Conservation (phyloP, 2,888 invertebrate species). For the Arge pagana region DNA sequence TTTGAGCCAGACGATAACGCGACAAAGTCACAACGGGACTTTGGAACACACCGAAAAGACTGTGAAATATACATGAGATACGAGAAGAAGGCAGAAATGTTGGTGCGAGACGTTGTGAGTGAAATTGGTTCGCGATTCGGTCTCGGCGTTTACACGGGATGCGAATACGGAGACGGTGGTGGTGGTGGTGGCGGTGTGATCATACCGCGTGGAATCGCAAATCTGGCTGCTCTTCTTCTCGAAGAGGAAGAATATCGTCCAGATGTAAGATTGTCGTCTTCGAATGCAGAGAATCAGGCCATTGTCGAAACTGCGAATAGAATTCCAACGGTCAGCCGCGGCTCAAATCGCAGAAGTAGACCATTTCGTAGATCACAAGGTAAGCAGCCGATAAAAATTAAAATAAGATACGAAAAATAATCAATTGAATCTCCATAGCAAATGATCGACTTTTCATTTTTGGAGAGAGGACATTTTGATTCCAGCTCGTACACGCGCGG, state of each 20-base stretch:
- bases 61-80: too few relatives aligned
- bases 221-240: constrained; percentile 16
- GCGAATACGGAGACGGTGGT: constrained; percentile 6
- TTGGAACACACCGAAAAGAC: too few relatives aligned
- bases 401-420: not conserved
- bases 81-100: too few relatives aligned
- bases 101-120: constrained; percentile 23
- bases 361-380: not conserved
- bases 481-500: not conserved
- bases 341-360: constrained; percentile 1
- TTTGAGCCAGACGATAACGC: too few relatives aligned
- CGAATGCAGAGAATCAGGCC: constrained; percentile 11
- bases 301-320: constrained; percentile 16
- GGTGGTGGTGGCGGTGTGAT: too few relatives aligned
- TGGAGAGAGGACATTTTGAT: not conserved
- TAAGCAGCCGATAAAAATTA: constrained; percentile 12
- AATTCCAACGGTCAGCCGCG: constrained; percentile 18
- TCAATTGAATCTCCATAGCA: not conserved
- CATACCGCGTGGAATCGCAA: constrained; percentile 16
- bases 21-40: too few relatives aligned
- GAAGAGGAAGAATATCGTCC: constrained; percentile 22
- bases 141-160: constrained; percentile 15
- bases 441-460: too few relatives aligned
- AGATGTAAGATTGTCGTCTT: too few relatives aligned
- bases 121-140: constrained; percentile 22